A percentile compares a stretch with the other conserved stretches of the same genome.
phyloP scores from a whole-genome alignment of 2,113 vertebrate genomes.

The Oreochromis aureus region DNA sequence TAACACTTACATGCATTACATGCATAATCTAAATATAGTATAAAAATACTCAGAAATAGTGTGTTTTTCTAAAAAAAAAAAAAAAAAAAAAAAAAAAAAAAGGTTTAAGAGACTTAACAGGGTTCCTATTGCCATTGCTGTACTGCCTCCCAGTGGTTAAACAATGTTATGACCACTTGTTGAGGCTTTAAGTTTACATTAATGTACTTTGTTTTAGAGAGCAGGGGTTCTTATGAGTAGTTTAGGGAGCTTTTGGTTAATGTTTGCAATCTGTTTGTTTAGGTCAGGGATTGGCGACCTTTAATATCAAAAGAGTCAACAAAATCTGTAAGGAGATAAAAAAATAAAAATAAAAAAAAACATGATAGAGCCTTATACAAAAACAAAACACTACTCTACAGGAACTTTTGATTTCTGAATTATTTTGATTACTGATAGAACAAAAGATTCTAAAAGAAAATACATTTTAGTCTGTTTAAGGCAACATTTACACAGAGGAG shows the following conservation, averaged over 20 bases:
- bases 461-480: not conserved
- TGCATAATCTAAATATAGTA: fast-evolving
- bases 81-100: not conserved
- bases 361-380: not conserved
- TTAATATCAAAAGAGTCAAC: not conserved
- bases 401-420: not conserved
- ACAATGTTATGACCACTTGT: not conserved
- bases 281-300: not conserved
- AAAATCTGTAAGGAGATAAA: not conserved
- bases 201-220: not conserved
- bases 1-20: not conserved
- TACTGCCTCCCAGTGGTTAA: constrained; percentile 25
- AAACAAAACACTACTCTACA: not conserved
- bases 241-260: not conserved
- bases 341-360: too few species aligned
- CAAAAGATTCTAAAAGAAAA: not conserved
- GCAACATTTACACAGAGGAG: not conserved
- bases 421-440: not conserved
- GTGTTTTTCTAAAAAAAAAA: not conserved
- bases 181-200: not conserved
- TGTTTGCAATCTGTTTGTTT: not conserved
- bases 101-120: not conserved
- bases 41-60: not conserved
- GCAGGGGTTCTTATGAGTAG: not conserved
- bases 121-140: not conserved